A percentile compares a stretch with the other conserved stretches of the same genome.
phyloP scores from a whole-genome alignment of 2,888 invertebrate species.

The Cryptocephalus primarius region DNA sequence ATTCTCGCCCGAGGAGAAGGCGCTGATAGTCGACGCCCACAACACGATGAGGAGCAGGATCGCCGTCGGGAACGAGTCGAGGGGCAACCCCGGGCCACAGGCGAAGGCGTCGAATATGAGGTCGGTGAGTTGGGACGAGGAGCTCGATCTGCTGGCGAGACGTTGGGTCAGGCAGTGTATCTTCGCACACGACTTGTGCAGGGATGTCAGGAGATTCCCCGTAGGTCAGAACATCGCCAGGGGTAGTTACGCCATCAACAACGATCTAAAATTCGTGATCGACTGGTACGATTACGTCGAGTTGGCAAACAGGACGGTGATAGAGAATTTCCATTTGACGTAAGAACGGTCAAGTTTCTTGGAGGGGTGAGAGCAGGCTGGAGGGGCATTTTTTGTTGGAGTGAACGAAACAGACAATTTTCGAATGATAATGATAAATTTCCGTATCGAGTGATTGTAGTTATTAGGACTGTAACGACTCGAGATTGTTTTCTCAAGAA shows the following conservation, averaged over 20 bases:
- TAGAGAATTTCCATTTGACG: constrained; percentile 17
- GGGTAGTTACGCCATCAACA: constrained; percentile 27
- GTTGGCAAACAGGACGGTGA: constrained; percentile 18
- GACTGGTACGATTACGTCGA: constrained; percentile 35
- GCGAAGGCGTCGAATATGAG: constrained; percentile 34
- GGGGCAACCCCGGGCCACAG: constrained; percentile 35
- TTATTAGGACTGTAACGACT: no score
- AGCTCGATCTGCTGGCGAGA: constrained; percentile 34
- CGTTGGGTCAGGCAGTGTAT: constrained; percentile 38
- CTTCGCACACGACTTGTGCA: constrained; percentile 33
- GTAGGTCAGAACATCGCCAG: constrained; percentile 37
- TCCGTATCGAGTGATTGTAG: no score
- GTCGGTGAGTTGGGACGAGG: constrained; percentile 34
- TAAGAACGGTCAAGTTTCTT: constrained; percentile 12
- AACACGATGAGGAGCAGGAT: constrained; percentile 32
- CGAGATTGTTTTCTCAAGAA: no score
- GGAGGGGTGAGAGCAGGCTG: not conserved
- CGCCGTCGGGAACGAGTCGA: constrained; percentile 29
- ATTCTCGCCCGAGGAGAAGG: constrained; percentile 30
- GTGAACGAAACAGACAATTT: no score
- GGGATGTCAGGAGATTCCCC: constrained; percentile 31
- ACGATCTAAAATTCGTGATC: constrained; percentile 21
- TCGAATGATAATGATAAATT: no score
- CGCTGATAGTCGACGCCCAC: constrained; percentile 34
- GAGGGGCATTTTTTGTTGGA: no score